Percentiles rank a stretch among this genome's conserved stretches.
phyloP scores from a whole-genome alignment of 2,797 vertebrate genomes.

The Eulemur rubriventer region DNA sequence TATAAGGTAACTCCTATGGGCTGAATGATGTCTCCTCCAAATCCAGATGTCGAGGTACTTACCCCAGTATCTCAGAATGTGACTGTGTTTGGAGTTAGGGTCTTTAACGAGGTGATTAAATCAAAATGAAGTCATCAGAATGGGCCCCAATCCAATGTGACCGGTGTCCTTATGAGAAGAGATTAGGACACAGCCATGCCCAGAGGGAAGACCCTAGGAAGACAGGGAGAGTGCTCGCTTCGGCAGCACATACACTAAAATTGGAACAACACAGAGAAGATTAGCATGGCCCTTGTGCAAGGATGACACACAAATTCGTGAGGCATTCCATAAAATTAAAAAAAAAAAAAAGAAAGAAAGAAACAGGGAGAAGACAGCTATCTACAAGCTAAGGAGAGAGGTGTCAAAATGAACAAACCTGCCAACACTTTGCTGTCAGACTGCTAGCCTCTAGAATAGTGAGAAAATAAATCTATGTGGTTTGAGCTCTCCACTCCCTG shows the following conservation, averaged over 20 bases:
- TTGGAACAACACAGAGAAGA: no score
- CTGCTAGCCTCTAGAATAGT: background rate
- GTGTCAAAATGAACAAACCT: background rate
- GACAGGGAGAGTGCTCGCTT: no score
- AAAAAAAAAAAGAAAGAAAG: background rate
- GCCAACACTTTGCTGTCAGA: background rate
- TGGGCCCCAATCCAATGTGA: background rate
- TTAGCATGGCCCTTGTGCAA: no score
- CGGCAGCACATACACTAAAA: no score
- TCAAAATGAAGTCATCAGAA: background rate
- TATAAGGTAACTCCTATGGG: background rate
- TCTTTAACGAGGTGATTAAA: background rate
- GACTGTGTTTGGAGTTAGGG: background rate
- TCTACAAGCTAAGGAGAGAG: background rate
- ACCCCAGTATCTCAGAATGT: background rate
- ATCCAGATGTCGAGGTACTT: background rate
- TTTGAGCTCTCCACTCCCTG: background rate
- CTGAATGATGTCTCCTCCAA: background rate
- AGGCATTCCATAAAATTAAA: no score
- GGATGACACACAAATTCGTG: no score
- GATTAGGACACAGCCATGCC: background rate
- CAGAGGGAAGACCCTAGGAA: background rate
- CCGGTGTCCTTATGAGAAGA: background rate
- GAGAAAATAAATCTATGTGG: background rate
- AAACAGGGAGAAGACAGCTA: fast-evolving